A percentile compares a stretch with the other conserved stretches of the same genome.
phyloP scores from a whole-genome alignment of 37 sponge, comb jelly and placozoan species.

The Ianthella basta region DNA sequence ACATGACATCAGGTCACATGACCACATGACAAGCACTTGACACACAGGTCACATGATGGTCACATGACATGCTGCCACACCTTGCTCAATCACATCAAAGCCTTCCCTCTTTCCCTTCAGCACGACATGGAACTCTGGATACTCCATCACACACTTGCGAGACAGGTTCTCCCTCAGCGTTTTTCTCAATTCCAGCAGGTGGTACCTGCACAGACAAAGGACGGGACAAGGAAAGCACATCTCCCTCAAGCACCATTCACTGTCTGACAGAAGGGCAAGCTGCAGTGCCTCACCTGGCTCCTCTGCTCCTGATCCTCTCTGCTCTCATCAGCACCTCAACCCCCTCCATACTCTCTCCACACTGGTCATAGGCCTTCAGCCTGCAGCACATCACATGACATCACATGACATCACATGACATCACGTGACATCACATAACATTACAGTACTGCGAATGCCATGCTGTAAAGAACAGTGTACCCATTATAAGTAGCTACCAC shows the following conservation, averaged over 20 bases:
- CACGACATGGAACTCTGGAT: slow-evolving; percentile 49
- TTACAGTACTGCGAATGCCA: no score
- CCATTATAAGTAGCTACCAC: no score
- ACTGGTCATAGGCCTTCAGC: slow-evolving; percentile 20
- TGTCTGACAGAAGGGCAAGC: neutral
- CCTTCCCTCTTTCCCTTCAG: neutral
- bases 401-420: no score
- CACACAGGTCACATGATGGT: neutral
- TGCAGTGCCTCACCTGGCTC: neutral
- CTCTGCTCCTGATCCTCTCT: slow-evolving; percentile 4
- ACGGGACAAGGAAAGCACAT: neutral
- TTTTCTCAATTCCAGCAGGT: slow-evolving; percentile 27
- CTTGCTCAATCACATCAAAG: neutral
- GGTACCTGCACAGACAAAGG: slow-evolving; percentile 14
- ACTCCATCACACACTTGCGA: slow-evolving; percentile 54
- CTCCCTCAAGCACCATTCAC: neutral
- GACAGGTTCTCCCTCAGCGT: slow-evolving; percentile 40
- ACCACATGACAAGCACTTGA: neutral
- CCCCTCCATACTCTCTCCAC: neutral
- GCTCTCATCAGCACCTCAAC: slow-evolving; percentile 42
- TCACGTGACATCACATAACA: no score
- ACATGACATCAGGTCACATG: no score
- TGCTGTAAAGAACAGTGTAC: no score
- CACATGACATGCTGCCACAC: slow-evolving; percentile 4
- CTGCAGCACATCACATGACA: slow-evolving; percentile 21